Evolutionary conservation across 2,888 invertebrate genomes (phyloP), one percentile per base, ranked within the genome.

Genomic region (Nemapogon koenigi): DNA sequence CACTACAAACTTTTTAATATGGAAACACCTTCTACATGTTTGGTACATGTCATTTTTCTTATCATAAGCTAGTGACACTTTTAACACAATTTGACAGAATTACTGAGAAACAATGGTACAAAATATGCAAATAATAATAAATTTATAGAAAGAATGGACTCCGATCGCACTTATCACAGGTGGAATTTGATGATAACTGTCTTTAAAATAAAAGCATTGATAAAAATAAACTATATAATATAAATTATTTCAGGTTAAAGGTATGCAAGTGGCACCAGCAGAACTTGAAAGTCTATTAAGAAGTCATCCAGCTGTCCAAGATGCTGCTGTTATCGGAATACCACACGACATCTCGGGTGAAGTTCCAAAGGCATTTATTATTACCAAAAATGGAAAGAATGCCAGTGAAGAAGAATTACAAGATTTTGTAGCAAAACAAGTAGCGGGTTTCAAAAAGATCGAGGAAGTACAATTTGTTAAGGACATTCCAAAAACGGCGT

Each of bases 311-410:
- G 84, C 84, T 1, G 83, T 97, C 0, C 64, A 78, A 19, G 96
- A 96, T 48, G 92, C 90, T 0, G 95, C 90, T 0, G 95, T 97
- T 1, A 83, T 94, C 40, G 94, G 94, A 0, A 71, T 91, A 4
- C 86, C 88, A 0, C 86, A 92, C 52, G 79, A 82, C 2, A 68
- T 80, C 43, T 81, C 73, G 47, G 94, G 94, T 0, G 93, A 94
- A 73, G 81, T 86, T 0, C 94, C 94, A 0, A 83, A 85, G 49
- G 94, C 92, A 0, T 89, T 88, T 51, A 79, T 94, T 4, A 86
- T 90, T 1, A 54, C 75, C 2, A 86, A 84, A 44, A 59, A 69
- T 3, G 75, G 72, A 1, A 52, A 55, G 15, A 62, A 65, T 25
- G 71, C 70, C 0, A 72, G 81, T 6, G 81, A 66, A 16, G 65